Evolutionary conservation across 2,113 vertebrate genomes (phyloP).

Genomic region (Parotia lawesii): DNA sequence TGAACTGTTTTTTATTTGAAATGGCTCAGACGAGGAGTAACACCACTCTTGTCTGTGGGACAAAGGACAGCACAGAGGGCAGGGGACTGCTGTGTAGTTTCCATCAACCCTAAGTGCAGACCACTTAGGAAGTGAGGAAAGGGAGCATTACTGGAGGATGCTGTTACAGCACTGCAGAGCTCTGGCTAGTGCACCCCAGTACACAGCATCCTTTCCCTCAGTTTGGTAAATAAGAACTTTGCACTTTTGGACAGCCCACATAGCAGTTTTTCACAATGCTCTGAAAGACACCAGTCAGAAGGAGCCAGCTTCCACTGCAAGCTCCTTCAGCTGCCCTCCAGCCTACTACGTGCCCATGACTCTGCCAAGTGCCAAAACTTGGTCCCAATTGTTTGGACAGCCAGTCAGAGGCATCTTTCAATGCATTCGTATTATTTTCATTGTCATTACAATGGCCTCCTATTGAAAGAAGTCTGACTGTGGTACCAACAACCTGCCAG

Average conservation of each 20-base stretch:
- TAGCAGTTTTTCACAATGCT: not conserved
- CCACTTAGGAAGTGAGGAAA: not conserved
- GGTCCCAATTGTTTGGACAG: not conserved
- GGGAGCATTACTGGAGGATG: not conserved
- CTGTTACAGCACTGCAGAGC: not conserved
- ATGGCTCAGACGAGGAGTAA: not conserved
- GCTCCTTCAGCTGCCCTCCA: not conserved
- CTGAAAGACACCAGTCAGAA: not conserved
- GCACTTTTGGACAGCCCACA: not conserved
- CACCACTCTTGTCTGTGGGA: not conserved
- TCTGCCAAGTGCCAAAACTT: not conserved
- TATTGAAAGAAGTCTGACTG: not conserved
- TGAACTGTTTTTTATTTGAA: not conserved
- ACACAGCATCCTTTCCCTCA: not conserved
- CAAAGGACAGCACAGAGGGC: not conserved
- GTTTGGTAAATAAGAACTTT: not conserved
- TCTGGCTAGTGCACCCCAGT: not conserved
- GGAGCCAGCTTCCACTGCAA: not conserved
- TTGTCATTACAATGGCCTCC: not conserved
- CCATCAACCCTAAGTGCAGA: not conserved
- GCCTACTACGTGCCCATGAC: rapidly evolving
- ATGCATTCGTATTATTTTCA: not conserved
- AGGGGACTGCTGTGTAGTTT: not conserved
- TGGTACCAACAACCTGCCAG: not conserved
- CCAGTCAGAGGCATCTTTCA: not conserved